Evolutionary conservation across 2,888 invertebrate genomes (phyloP).

Genomic region (Buathra laborator): DNA sequence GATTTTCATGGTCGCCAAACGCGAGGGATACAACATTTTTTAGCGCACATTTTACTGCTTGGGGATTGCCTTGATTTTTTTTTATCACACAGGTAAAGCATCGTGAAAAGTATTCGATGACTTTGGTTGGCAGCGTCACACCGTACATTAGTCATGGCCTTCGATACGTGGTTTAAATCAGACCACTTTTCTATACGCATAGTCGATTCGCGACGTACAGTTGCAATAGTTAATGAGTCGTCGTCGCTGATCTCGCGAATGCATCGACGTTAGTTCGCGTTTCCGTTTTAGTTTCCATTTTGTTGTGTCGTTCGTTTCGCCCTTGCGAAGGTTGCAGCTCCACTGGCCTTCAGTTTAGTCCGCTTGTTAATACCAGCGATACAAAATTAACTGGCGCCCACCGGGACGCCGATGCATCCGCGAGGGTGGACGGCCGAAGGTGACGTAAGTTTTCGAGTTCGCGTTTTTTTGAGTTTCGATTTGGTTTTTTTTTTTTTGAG

Average conservation of each 20-base stretch:
- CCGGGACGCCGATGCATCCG: no score
- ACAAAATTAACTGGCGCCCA: no score
- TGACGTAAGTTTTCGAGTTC: no score
- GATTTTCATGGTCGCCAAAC: slow-evolving; percentile 44
- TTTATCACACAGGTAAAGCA: slow-evolving; percentile 38
- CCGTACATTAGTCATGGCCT: slow-evolving; percentile 23
- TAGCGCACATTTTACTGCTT: not conserved
- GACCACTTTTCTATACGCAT: slow-evolving; percentile 40
- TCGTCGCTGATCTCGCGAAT: slow-evolving; percentile 59
- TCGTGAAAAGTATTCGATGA: slow-evolving; percentile 26
- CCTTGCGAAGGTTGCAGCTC: no score
- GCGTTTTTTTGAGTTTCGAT: no score
- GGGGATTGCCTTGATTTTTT: slow-evolving; percentile 30
- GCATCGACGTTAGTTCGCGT: no score
- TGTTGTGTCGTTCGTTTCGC: no score
- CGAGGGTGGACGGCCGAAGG: no score
- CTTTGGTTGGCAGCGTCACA: slow-evolving; percentile 1
- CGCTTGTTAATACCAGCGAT: no score
- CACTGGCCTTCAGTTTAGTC: no score
- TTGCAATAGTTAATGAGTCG: slow-evolving; percentile 70
- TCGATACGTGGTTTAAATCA: slow-evolving; percentile 39
- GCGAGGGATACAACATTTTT: slow-evolving; percentile 13
- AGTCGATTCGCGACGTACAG: slow-evolving; percentile 29
- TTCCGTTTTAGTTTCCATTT: no score
- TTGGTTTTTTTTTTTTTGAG: no score